Conservation (phyloP, 2,113 vertebrate genomes). For the Struthidea cinerea region DNA sequence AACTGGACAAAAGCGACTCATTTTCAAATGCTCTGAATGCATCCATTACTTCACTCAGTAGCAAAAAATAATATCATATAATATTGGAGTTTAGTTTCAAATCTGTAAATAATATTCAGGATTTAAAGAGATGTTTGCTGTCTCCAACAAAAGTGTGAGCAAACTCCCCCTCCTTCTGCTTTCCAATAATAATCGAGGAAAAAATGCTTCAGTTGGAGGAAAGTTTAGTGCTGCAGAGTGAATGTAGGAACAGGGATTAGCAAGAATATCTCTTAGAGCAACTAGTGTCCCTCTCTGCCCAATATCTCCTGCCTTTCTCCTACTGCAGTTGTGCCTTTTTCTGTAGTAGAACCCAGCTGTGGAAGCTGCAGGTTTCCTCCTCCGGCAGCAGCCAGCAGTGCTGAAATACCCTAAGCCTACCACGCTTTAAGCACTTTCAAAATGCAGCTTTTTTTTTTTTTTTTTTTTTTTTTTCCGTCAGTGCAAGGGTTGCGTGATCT, state of each 20-base stretch:
- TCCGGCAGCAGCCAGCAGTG: neutral
- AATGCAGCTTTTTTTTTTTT: neutral
- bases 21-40: conserved; percentile 65
- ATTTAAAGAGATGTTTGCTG: neutral
- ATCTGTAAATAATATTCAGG: neutral
- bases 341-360: neutral
- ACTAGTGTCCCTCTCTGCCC: neutral
- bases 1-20: conserved; percentile 32
- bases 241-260: neutral
- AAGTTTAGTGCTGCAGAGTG: neutral
- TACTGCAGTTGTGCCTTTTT: neutral
- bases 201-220: neutral
- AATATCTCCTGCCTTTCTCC: neutral
- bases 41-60: conserved; percentile 63
- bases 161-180: neutral
- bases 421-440: neutral
- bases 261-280: neutral
- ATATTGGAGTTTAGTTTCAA: neutral
- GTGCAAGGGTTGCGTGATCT: neutral
- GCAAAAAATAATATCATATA: neutral
- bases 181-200: neutral
- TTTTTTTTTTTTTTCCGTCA: neutral
- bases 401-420: neutral
- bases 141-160: neutral
- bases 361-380: neutral